Evolutionary conservation across 2,888 invertebrate genomes (phyloP).

Genomic region (Morinoia aosen): DNA sequence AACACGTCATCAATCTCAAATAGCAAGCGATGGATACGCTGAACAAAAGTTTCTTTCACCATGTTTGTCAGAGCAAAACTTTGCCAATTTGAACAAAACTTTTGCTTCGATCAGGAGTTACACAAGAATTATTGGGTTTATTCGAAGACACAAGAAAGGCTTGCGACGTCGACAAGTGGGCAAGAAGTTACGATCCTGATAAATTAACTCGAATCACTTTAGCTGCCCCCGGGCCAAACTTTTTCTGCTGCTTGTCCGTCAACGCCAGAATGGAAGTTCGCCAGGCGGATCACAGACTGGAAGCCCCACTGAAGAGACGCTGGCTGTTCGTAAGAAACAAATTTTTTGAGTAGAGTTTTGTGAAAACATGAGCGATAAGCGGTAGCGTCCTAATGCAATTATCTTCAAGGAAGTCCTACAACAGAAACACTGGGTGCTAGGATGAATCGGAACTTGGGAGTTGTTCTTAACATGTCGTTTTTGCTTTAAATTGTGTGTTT

Average conservation of each 20-base stretch:
- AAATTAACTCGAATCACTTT: not conserved
- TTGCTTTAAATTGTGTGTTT: too few species aligned
- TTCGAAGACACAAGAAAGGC: not conserved
- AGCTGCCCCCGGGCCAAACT: not conserved
- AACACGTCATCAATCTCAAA: too few species aligned
- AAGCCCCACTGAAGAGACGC: not conserved
- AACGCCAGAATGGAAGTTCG: not conserved
- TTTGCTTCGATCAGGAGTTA: not conserved
- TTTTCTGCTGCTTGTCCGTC: not conserved
- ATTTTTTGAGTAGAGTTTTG: not conserved
- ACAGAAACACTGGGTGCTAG: too few species aligned
- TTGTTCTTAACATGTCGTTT: too few species aligned
- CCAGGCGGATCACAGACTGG: not conserved
- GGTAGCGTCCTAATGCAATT: not conserved
- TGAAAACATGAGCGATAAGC: not conserved
- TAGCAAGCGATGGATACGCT: too few species aligned
- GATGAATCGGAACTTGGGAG: too few species aligned
- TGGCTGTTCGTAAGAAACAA: not conserved
- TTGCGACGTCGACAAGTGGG: not conserved
- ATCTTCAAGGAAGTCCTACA: too few species aligned
- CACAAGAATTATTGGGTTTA: not conserved
- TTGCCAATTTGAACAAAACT: not conserved
- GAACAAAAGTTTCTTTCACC: not conserved
- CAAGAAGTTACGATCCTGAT: conserved; percentile 3
- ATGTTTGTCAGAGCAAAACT: not conserved